A percentile compares a stretch with the other conserved stretches of the same genome.
Conservation (phyloP, 2,797 vertebrate species). For the Philypnodon macrostomus region DNA sequence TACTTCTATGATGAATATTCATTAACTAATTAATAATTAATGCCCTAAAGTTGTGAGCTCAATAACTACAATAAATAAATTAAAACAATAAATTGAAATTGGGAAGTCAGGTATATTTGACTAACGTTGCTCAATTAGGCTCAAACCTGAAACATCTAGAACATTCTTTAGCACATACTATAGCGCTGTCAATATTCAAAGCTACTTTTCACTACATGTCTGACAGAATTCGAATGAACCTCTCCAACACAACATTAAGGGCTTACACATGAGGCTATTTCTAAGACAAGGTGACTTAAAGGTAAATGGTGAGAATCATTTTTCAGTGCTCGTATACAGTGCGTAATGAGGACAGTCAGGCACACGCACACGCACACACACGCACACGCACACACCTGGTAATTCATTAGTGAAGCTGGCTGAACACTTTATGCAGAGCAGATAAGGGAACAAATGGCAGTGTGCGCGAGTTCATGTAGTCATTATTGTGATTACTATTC, state of each 20-base stretch:
- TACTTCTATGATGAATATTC: no score
- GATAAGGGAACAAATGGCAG: constrained; percentile 53
- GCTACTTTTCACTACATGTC: neutral
- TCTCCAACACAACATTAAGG: neutral
- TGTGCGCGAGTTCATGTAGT: constrained; percentile 45
- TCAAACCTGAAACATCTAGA: no score
- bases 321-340: constrained; percentile 10
- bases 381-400: constrained; percentile 14
- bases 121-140: no score
- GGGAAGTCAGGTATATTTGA: no score
- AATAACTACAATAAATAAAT: no score
- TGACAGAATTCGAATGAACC: neutral
- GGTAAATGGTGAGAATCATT: constrained; percentile 14
- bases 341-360: neutral
- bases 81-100: no score
- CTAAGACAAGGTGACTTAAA: constrained; percentile 15
- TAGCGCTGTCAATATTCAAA: neutral
- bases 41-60: no score
- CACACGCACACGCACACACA: constrained; percentile 6
- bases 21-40: no score
- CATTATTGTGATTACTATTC: constrained; percentile 62
- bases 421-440: constrained; percentile 51
- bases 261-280: neutral
- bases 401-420: constrained; percentile 43
- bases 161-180: no score